Evolutionary conservation across 2,797 vertebrate genomes (phyloP), one percentile per base, ranked within the genome.

Genomic region (Caiman crocodilus): DNA sequence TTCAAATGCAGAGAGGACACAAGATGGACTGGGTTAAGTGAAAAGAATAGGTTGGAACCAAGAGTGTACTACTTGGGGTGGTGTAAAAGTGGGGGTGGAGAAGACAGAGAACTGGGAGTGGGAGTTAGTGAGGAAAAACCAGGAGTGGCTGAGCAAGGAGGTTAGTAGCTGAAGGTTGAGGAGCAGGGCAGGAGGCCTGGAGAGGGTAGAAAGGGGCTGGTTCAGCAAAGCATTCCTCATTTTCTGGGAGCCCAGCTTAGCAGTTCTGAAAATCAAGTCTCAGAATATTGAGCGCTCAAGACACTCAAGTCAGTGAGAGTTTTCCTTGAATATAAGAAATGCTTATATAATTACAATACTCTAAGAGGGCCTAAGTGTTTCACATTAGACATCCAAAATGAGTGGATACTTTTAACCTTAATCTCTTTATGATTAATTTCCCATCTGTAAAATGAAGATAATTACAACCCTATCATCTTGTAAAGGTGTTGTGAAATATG

Each of bases 161-260:
- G 9, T 21, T 23, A 60, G 20, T 9, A 60, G 23, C 59, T 60
- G 59, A 60, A 60, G 59, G 42, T 8, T 42, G 6, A 60, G 59
- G 21, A 60, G 14, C 59, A 60, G 59, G 59, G 59, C 20, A 60
- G 59, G 20, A 14, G 59, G 59, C 20, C 6, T 60, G 20, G 42
- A 42, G 42, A 42, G 42, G 42, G 42, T 42, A 42, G 42, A 42
- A 42, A 42, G 42, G 42, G 42, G 42, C 42, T 42, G 42, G 42
- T 9, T 42, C 42, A 42, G 42, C 42, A 42, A 42, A 42, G 42
- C 7, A 25, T 25, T 59, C 16, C 6, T 75, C 69, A 1, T 42
- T 77, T 71, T 13, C 13, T 32, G 16, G 1, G 2, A 86, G 3
- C 14, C 11, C 89, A 7, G 3, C 12, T 69, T 0, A 1, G 1